Evolutionary conservation across 2,797 vertebrate genomes (phyloP).

Genomic region (Eidolon dupreanum): DNA sequence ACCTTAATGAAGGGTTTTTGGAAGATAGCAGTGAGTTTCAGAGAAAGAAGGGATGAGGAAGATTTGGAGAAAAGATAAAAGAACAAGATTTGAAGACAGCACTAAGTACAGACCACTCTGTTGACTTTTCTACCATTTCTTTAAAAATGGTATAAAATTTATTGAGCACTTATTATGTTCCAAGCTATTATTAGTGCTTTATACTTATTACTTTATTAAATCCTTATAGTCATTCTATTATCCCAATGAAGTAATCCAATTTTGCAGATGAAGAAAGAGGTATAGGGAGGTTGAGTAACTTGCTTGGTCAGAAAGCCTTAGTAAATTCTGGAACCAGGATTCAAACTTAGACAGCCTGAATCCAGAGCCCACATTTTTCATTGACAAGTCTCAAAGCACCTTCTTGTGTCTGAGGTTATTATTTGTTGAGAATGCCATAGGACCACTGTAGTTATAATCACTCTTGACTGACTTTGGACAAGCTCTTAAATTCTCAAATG

Average conservation of each 20-base stretch:
- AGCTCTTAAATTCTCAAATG: conserved; percentile 10
- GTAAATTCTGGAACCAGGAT: background rate
- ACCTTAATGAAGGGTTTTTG: background rate
- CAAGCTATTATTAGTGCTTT: background rate
- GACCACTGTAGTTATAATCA: background rate
- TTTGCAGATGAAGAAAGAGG: conserved; percentile 45
- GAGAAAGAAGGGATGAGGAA: background rate
- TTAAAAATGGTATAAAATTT: conserved; percentile 25
- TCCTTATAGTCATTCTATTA: background rate
- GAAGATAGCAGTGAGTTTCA: background rate
- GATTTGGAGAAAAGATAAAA: background rate
- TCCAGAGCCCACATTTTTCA: background rate
- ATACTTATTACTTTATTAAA: conserved; percentile 22
- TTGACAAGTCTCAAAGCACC: background rate
- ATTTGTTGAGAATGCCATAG: background rate
- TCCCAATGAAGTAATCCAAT: background rate
- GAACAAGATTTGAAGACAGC: background rate
- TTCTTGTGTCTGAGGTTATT: background rate
- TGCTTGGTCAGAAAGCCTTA: background rate
- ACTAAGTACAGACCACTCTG: background rate
- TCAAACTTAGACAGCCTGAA: background rate
- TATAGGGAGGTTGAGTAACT: background rate
- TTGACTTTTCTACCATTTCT: background rate
- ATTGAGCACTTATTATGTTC: background rate
- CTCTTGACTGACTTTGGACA: background rate